A percentile compares a stretch with the other conserved stretches of the same genome.
Evolutionary conservation across 92 coral and sea anemone species (phyloP).

Genomic region (Pocillopora meandrina): DNA sequence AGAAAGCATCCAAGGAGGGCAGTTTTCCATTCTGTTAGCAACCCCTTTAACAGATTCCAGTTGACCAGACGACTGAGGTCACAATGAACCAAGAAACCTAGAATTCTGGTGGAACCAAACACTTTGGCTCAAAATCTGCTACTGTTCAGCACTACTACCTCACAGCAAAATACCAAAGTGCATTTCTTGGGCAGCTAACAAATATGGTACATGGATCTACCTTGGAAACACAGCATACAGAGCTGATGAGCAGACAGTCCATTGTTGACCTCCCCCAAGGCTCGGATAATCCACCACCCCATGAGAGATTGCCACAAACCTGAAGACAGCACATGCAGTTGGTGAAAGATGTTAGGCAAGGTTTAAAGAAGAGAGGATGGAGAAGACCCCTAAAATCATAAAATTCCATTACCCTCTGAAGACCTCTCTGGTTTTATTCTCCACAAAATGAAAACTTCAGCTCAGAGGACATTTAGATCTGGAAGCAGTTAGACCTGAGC

Average conservation of each 20-base stretch:
- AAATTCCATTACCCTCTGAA: slow-evolving; percentile 26
- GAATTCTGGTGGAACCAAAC: slow-evolving; percentile 34
- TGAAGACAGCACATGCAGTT: slow-evolving; percentile 28
- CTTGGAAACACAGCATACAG: slow-evolving; percentile 24
- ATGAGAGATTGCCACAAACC: slow-evolving; percentile 21
- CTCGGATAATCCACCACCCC: slow-evolving; percentile 44
- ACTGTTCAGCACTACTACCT: slow-evolving; percentile 19
- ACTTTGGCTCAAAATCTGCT: slow-evolving; percentile 21
- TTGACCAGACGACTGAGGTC: slow-evolving; percentile 43
- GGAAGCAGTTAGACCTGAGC: no score
- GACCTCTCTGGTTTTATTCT: neutral
- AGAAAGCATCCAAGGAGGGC: slow-evolving; percentile 25
- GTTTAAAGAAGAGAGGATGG: slow-evolving; percentile 40
- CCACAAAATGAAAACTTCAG: no score
- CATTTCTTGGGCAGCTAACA: slow-evolving; percentile 23
- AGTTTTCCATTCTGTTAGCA: slow-evolving; percentile 29
- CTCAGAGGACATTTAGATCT: no score
- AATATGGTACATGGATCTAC: slow-evolving; percentile 41
- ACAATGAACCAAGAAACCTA: slow-evolving; percentile 30
- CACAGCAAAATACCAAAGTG: neutral
- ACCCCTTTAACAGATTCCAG: slow-evolving; percentile 50
- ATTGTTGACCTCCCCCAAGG: slow-evolving; percentile 24
- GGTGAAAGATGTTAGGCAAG: slow-evolving; percentile 18
- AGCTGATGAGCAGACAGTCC: slow-evolving; percentile 42
- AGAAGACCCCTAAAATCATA: slow-evolving; percentile 35